Percentiles rank a stretch among this genome's conserved stretches.
Conservation (phyloP, 2,113 vertebrate genomes). For the Channa maculata region DNA sequence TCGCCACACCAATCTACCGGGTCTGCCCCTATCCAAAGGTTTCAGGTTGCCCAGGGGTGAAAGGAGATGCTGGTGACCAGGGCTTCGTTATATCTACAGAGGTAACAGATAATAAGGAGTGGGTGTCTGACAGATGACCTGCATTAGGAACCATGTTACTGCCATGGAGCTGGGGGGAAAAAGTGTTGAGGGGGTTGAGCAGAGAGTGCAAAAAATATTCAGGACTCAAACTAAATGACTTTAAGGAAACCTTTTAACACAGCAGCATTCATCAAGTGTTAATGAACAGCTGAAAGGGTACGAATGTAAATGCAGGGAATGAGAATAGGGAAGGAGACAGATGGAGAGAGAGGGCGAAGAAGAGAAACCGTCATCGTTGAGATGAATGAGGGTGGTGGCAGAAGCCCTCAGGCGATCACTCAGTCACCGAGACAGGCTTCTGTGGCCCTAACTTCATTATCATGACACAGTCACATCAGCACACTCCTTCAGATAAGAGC, state of each 20-base stretch:
- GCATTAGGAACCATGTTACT: slow-evolving; percentile 38
- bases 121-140: slow-evolving; percentile 68
- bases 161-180: slow-evolving; percentile 22
- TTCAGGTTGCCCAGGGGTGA: slow-evolving; percentile 51
- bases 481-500: slow-evolving; percentile 64
- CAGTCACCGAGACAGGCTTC: slow-evolving; percentile 69
- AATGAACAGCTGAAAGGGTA: slow-evolving; percentile 74
- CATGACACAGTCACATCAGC: slow-evolving; percentile 73
- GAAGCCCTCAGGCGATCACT: slow-evolving; percentile 68
- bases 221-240: slow-evolving; percentile 74
- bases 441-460: slow-evolving; percentile 75
- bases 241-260: slow-evolving; percentile 72
- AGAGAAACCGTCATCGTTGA: slow-evolving; percentile 66
- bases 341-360: slow-evolving; percentile 41
- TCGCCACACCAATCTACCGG: slow-evolving; percentile 22
- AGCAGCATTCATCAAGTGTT: slow-evolving; percentile 73
- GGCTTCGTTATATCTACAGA: slow-evolving; percentile 31
- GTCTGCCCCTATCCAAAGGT: slow-evolving; percentile 48
- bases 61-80: slow-evolving; percentile 32
- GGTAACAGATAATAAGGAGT: slow-evolving; percentile 68
- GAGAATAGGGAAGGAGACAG: slow-evolving; percentile 36
- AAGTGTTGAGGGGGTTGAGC: slow-evolving; percentile 28
- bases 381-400: slow-evolving; percentile 75
- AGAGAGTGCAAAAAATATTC: slow-evolving; percentile 56
- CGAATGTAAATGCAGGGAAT: slow-evolving; percentile 65